These are phyloP conservation scores for Odobenus rosmarus DNA, from an alignment of 2,113 vertebrate genomes.

Conservation along the genomic window DNA sequence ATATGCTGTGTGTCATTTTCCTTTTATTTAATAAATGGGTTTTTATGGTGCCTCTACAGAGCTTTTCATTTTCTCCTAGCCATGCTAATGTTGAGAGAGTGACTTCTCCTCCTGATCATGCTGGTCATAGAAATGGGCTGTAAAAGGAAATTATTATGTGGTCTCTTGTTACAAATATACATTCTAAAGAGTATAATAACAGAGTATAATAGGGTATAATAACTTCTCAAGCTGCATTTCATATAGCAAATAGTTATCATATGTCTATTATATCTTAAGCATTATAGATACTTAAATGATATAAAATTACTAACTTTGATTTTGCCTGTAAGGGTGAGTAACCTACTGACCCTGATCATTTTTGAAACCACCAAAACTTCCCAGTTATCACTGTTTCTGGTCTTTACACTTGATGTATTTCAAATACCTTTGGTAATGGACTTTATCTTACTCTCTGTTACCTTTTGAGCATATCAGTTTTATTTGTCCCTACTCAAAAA, in stretches of 20 bases:
- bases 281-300: not conserved
- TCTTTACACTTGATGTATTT: not conserved
- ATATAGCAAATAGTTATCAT: not conserved
- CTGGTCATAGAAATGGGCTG: not conserved
- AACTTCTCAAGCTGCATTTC: not conserved
- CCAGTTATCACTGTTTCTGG: not conserved
- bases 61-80: not conserved
- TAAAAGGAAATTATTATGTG: not conserved
- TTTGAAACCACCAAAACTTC: not conserved
- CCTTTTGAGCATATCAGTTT: not conserved
- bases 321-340: not conserved
- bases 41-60: rapidly evolving
- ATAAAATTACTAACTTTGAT: not conserved
- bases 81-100: not conserved
- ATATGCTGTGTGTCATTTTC: not conserved
- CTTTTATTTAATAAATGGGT: not conserved
- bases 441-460: not conserved
- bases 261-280: not conserved
- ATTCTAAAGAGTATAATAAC: not conserved
- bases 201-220: not conserved
- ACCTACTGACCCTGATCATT: not conserved
- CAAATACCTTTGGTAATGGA: not conserved
- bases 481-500: not conserved
- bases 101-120: not conserved
- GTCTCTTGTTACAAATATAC: not conserved